Evolutionary conservation across 2,888 invertebrate genomes (phyloP).

Genomic region (Gymnocheta viridis): DNA sequence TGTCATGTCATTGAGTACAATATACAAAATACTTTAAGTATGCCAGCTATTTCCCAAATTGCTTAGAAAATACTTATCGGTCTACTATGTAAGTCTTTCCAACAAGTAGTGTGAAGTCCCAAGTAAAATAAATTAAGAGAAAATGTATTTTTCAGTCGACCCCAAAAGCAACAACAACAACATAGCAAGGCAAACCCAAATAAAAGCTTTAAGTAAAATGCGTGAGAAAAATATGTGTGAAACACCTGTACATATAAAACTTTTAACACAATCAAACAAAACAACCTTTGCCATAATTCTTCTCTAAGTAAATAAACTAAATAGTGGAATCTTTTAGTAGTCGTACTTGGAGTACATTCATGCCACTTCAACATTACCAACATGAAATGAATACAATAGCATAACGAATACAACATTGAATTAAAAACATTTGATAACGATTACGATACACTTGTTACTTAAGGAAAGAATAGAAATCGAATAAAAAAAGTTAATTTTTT

Average conservation of each 20-base stretch:
- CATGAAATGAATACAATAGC: slow-evolving; percentile 7
- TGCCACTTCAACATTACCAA: slow-evolving; percentile 19
- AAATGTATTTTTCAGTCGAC: slow-evolving; percentile 26
- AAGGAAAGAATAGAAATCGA: slow-evolving; percentile 12
- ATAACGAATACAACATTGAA: neutral
- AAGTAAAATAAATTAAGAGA: slow-evolving; percentile 7
- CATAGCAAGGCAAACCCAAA: neutral
- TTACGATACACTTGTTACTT: slow-evolving; percentile 38
- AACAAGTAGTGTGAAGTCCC: neutral
- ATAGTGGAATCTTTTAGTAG: slow-evolving; percentile 12
- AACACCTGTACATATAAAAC: slow-evolving; percentile 63
- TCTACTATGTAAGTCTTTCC: neutral
- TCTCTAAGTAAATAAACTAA: slow-evolving; percentile 31
- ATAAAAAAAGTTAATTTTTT: neutral
- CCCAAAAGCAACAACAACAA: neutral
- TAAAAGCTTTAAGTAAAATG: slow-evolving; percentile 51
- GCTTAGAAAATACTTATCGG: slow-evolving; percentile 43
- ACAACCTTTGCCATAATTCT: slow-evolving; percentile 19
- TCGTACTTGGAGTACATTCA: slow-evolving; percentile 23
- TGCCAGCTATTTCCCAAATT: slow-evolving; percentile 27
- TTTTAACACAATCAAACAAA: slow-evolving; percentile 19
- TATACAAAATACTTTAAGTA: neutral
- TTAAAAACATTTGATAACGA: slow-evolving; percentile 4
- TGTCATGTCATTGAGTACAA: neutral
- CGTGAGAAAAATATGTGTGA: slow-evolving; percentile 66